Evolutionary conservation across 2,113 vertebrate genomes (phyloP).

Genomic region (Pantherophis guttatus): DNA sequence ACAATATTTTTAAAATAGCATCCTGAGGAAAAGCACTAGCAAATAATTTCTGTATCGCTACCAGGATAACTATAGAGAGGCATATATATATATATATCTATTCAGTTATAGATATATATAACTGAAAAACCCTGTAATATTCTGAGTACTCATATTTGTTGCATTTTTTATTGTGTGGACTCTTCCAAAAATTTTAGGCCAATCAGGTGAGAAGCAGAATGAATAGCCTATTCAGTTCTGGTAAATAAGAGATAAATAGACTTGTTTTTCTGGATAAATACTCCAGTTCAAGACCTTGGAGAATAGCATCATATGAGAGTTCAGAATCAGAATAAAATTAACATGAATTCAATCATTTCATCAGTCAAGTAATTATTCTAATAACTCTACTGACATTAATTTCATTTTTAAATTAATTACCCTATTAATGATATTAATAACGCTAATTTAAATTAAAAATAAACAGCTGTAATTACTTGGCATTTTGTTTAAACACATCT

Average conservation of each 20-base stretch:
- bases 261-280: background rate
- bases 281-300: background rate
- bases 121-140: background rate
- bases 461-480: constrained; percentile 10
- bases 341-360: background rate
- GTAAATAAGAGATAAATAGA: background rate
- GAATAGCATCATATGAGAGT: background rate
- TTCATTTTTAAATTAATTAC: constrained; percentile 22
- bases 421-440: constrained; percentile 14
- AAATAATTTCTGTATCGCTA: background rate
- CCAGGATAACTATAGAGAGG: background rate
- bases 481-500: constrained; percentile 9
- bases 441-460: constrained; percentile 13
- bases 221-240: background rate
- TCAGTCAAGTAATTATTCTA: constrained; percentile 9
- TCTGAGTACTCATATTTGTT: background rate
- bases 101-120: too few species aligned
- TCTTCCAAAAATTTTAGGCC: background rate
- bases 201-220: background rate
- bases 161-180: background rate
- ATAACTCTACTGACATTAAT: constrained; percentile 9
- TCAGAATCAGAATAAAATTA: background rate
- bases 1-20: background rate
- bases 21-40: background rate
- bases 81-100: too few species aligned